Conservation (phyloP, 2,113 vertebrate species). For the Melanotaenia duboulayi region DNA sequence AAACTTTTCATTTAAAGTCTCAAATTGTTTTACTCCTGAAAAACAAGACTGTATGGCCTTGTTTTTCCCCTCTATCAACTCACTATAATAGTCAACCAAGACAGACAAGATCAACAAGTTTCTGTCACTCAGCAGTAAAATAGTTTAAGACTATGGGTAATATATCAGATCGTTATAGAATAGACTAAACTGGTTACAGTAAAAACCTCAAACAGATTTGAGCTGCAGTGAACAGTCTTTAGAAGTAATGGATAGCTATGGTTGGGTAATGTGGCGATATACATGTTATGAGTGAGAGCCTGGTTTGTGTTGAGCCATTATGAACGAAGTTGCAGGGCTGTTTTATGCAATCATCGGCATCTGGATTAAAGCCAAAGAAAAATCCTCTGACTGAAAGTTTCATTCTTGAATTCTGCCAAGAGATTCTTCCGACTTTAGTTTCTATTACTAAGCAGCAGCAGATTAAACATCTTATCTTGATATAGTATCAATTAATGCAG, state of each 20-base stretch:
- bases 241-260: not conserved
- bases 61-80: not conserved
- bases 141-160: slow-evolving; percentile 3
- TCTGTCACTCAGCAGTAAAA: slow-evolving; percentile 10
- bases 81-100: slow-evolving; percentile 18
- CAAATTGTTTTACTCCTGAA: not conserved
- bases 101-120: slow-evolving; percentile 62
- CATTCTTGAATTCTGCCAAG: not conserved
- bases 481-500: too few relatives aligned
- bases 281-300: not conserved
- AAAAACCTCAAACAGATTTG: not conserved
- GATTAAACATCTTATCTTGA: too few relatives aligned
- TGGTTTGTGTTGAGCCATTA: not conserved
- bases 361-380: not conserved
- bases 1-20: slow-evolving; percentile 5
- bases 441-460: too few relatives aligned
- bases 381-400: not conserved
- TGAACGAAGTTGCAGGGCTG: not conserved
- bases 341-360: not conserved
- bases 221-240: not conserved
- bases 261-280: not conserved
- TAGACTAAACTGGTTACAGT: not conserved
- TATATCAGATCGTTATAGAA: slow-evolving; percentile 8
- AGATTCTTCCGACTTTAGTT: not conserved
- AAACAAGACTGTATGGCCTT: not conserved